Conservation (phyloP, 2,113 vertebrate genomes). For the Serinus canaria region DNA sequence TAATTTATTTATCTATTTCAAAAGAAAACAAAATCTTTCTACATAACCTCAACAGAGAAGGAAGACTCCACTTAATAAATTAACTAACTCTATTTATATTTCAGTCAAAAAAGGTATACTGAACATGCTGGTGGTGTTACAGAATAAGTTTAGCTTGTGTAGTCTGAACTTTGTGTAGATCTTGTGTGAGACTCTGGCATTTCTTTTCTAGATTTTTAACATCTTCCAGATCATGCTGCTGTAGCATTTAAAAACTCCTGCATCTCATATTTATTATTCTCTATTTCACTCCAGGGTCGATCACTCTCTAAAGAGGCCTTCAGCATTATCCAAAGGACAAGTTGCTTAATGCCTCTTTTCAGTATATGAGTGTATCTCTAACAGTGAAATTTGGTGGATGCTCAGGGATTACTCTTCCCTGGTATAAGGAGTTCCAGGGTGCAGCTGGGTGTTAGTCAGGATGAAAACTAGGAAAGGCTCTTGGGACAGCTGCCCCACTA, state of each 20-base stretch:
- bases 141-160: not conserved
- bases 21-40: not conserved
- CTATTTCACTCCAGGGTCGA: not conserved
- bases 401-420: not conserved
- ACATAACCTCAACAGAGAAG: not conserved
- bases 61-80: not conserved
- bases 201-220: slow-evolving; percentile 12
- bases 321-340: not conserved
- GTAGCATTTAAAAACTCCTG: not conserved
- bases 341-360: not conserved
- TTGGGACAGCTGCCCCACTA: not conserved
- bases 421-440: not conserved
- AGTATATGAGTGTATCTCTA: not conserved
- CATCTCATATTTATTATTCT: not conserved
- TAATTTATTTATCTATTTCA: not conserved
- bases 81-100: not conserved
- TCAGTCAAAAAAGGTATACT: not conserved
- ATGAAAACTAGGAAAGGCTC: not conserved
- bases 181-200: not conserved
- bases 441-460: not conserved
- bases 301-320: not conserved
- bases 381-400: rapidly evolving
- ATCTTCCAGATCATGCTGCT: not conserved
- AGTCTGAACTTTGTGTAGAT: not conserved
- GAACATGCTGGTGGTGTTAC: not conserved